Percentiles rank a stretch among this genome's conserved stretches.
phyloP scores from a whole-genome alignment of 2,888 invertebrate genomes.

The Pocota personata region DNA sequence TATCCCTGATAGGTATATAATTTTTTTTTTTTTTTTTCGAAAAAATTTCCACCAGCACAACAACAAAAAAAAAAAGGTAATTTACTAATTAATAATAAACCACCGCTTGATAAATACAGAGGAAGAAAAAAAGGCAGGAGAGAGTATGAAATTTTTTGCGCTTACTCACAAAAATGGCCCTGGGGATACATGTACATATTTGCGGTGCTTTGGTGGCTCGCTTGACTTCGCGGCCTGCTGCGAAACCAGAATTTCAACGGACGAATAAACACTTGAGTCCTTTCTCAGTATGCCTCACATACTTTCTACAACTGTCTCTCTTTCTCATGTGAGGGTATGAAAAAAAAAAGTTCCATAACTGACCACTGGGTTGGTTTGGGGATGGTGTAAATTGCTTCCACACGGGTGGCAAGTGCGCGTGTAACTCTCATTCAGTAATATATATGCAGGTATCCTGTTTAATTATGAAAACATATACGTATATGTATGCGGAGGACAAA shows the following conservation, averaged over 20 bases:
- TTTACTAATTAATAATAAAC: constrained; percentile 64
- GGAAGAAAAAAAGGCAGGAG: background rate
- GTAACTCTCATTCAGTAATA: constrained; percentile 28
- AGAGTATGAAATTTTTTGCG: background rate
- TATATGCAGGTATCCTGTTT: constrained; percentile 35
- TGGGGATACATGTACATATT: background rate
- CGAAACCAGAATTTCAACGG: constrained; percentile 19
- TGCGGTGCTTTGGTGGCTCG: background rate
- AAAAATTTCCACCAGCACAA: background rate
- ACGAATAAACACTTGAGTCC: constrained; percentile 45
- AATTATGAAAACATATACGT: constrained; percentile 39
- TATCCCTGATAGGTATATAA: background rate
- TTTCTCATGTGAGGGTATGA: background rate
- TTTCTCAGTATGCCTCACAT: background rate
- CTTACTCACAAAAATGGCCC: constrained; percentile 16
- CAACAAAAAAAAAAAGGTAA: constrained; percentile 6
- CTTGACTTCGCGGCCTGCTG: constrained; percentile 14
- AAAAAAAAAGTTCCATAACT: constrained; percentile 35
- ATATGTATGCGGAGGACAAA: background rate
- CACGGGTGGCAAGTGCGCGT: constrained; percentile 19
- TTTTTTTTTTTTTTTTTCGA: background rate
- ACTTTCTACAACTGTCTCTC: background rate
- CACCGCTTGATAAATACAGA: constrained; percentile 7
- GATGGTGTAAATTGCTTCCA: constrained; percentile 1
- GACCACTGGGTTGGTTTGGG: constrained; percentile 15